Percentiles rank a stretch among this genome's conserved stretches.
Evolutionary conservation across 2,888 invertebrate species (phyloP).

Genomic region (Sericinus montela): DNA sequence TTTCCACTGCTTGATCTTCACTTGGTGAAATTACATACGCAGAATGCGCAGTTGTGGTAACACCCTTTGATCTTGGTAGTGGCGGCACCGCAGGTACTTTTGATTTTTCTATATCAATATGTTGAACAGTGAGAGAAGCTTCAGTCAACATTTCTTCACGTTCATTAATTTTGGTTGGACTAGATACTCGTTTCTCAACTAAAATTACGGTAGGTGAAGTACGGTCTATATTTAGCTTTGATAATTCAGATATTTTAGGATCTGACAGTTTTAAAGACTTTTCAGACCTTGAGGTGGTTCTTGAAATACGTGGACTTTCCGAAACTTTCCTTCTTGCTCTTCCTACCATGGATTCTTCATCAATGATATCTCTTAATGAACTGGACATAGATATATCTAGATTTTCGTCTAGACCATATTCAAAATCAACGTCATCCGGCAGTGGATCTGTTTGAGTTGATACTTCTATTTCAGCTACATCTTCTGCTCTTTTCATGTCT

Average conservation of each 20-base stretch:
- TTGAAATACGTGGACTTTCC: conserved; percentile 67
- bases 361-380: conserved; percentile 63
- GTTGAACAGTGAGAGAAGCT: conserved; percentile 83
- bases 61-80: conserved; percentile 53
- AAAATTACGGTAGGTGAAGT: conserved; percentile 81
- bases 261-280: conserved; percentile 77
- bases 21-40: conserved; percentile 34
- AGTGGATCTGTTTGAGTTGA: conserved; percentile 92
- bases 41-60: conserved; percentile 32
- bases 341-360: conserved; percentile 75
- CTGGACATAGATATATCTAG: conserved; percentile 69
- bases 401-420: conserved; percentile 74
- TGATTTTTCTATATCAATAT: conserved; percentile 77
- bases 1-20: conserved; percentile 53
- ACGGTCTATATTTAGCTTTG: conserved; percentile 75
- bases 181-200: conserved; percentile 79
- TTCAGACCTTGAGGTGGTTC: conserved; percentile 78
- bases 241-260: conserved; percentile 74
- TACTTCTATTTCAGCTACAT: conserved; percentile 83
- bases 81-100: conserved; percentile 67
- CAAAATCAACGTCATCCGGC: conserved; percentile 87
- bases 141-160: conserved; percentile 81
- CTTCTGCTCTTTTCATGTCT: conserved; percentile 41
- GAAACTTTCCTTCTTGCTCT: conserved; percentile 69
- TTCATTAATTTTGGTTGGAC: conserved; percentile 80